Percentiles rank a stretch among this genome's conserved stretches.
Evolutionary conservation across 2,888 invertebrate species (phyloP).

Genomic region (Sminthurinus aureus): DNA sequence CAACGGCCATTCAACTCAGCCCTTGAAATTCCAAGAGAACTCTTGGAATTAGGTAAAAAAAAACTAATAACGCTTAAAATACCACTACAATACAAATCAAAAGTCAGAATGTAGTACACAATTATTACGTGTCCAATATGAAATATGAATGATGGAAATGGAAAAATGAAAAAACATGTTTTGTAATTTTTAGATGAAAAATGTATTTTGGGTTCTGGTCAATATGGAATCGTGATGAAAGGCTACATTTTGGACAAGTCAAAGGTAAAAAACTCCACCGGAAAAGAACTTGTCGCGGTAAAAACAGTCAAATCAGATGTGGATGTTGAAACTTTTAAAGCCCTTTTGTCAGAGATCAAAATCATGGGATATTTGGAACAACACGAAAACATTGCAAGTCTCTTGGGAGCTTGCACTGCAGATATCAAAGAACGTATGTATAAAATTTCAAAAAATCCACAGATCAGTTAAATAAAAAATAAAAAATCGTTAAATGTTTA

Average conservation of each 20-base stretch:
- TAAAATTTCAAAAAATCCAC: no score
- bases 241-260: background rate
- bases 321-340: background rate
- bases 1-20: background rate
- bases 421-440: no score
- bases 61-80: no score
- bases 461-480: no score
- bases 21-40: background rate
- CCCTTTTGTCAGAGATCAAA: background rate
- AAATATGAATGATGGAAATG: no score
- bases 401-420: background rate
- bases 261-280: no score
- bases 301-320: background rate
- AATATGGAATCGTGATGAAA: background rate
- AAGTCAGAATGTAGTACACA: no score
- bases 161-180: no score
- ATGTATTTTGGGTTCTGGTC: background rate
- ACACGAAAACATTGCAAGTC: background rate
- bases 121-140: no score
- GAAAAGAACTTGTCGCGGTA: background rate
- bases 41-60: background rate
- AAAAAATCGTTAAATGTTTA: no score
- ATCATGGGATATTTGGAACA: background rate
- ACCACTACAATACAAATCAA: no score
- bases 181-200: background rate